A percentile compares a stretch with the other conserved stretches of the same genome.
These are phyloP conservation scores for Halocaridina rubra DNA, from an alignment of 2,888 invertebrate species.

Conservation along the genomic window DNA sequence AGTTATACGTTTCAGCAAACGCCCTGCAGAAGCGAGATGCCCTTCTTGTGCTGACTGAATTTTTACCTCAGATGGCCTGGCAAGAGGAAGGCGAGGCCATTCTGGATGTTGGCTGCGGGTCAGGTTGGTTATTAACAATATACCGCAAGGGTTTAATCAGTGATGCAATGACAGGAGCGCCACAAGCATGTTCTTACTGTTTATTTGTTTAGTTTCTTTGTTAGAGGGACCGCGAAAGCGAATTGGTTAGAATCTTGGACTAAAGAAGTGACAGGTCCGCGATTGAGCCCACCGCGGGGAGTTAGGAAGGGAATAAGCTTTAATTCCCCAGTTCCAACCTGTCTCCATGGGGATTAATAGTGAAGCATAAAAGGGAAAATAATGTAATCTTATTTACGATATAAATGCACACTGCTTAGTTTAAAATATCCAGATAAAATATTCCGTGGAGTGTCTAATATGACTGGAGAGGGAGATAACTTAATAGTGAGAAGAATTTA, in stretches of 20 bases:
- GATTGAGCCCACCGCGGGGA: too few relatives aligned
- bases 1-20: slow-evolving; percentile 77
- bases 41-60: slow-evolving; percentile 76
- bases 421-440: too few relatives aligned
- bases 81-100: slow-evolving; percentile 67
- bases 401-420: too few relatives aligned
- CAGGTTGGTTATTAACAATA: slow-evolving; percentile 66
- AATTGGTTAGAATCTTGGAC: neutral
- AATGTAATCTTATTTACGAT: too few relatives aligned
- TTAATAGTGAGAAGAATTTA: too few relatives aligned
- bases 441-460: too few relatives aligned
- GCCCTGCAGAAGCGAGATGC: slow-evolving; percentile 78
- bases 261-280: neutral
- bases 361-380: too few relatives aligned
- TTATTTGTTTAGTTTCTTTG: neutral
- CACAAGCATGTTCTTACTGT: neutral
- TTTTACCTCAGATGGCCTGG: slow-evolving; percentile 74
- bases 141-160: too few relatives aligned
- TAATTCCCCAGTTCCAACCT: too few relatives aligned
- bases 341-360: neutral
- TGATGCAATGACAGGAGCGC: too few relatives aligned
- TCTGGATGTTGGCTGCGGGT: slow-evolving; percentile 80
- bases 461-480: too few relatives aligned
- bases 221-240: neutral
- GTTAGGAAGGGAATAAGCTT: too few relatives aligned